Conservation (phyloP, 2,888 invertebrate species). For the Polydrusus tereticollis region DNA sequence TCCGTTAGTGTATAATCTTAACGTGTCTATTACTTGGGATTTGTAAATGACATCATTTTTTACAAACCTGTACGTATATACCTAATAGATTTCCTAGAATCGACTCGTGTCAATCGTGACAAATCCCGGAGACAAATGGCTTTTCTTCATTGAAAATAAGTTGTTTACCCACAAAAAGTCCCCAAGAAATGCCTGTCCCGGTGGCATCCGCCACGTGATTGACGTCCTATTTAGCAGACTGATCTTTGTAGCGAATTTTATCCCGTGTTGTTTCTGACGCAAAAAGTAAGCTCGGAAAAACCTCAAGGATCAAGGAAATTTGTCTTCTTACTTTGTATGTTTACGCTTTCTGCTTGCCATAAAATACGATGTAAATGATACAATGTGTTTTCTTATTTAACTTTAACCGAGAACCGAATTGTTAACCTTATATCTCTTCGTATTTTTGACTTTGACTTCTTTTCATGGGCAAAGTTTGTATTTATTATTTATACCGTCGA, state of each 20-base stretch:
- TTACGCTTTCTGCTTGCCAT: not conserved
- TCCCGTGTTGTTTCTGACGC: not conserved
- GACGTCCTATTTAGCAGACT: conserved; percentile 17
- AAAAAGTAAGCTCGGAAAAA: not conserved
- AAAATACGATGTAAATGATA: too few species aligned
- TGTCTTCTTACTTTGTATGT: not conserved
- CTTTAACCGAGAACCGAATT: too few species aligned
- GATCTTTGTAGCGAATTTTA: conserved; percentile 13
- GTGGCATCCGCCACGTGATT: conserved; percentile 13
- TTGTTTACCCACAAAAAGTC: conserved; percentile 28
- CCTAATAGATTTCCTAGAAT: conserved; percentile 8
- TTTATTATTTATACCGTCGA: too few species aligned
- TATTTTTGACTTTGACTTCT: too few species aligned
- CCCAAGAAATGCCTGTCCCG: conserved; percentile 12
- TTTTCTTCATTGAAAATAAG: conserved; percentile 33
- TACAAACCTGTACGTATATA: conserved; percentile 9
- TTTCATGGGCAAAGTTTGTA: too few species aligned
- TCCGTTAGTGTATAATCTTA: too few species aligned
- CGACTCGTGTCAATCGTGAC: conserved; percentile 20
- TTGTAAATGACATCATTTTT: not conserved
- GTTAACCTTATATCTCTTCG: too few species aligned
- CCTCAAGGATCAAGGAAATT: not conserved
- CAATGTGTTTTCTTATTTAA: too few species aligned
- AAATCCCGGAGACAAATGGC: conserved; percentile 32
- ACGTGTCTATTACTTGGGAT: too few species aligned